Conservation (phyloP, 2,797 vertebrate genomes). For the Betta splendens region DNA sequence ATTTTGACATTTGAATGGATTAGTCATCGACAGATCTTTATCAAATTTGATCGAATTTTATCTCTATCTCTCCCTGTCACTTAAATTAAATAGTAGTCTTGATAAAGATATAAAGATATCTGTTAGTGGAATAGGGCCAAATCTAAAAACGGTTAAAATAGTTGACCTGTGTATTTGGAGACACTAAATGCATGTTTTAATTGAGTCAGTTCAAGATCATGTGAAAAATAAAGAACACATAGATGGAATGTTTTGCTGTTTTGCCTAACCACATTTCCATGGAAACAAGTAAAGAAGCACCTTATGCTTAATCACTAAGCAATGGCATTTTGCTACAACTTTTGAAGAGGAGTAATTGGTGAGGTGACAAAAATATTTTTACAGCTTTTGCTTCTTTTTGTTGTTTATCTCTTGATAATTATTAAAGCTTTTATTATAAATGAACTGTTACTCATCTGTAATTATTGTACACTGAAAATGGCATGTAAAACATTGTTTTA, state of each 20-base stretch:
- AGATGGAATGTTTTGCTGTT: conserved; percentile 15
- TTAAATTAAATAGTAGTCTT: conserved; percentile 3
- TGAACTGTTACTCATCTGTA: conserved; percentile 8
- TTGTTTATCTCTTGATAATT: conserved; percentile 21
- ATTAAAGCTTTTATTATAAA: conserved; percentile 18
- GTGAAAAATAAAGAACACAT: conserved; percentile 9
- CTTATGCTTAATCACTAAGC: conserved; percentile 14
- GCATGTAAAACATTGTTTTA: conserved; percentile 3
- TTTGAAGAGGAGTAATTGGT: conserved; percentile 18
- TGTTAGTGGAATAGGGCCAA: not conserved
- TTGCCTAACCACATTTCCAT: conserved; percentile 32
- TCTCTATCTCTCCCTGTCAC: conserved; percentile 9
- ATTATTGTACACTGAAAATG: conserved; percentile 7
- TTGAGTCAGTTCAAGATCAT: conserved; percentile 20
- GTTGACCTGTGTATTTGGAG: too few species aligned
- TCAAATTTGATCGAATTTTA: not conserved
- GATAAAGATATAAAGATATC: conserved; percentile 3
- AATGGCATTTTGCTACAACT: conserved; percentile 13
- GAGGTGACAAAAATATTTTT: conserved; percentile 21
- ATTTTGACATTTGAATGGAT: conserved; percentile 17
- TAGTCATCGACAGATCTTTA: conserved; percentile 9
- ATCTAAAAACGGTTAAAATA: not conserved
- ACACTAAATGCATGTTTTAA: conserved; percentile 12
- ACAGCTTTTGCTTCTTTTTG: conserved; percentile 1
- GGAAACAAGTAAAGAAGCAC: conserved; percentile 38